These are phyloP conservation scores for Clarias gariepinus DNA, from an alignment of 2,113 vertebrate species.

Conservation along the genomic window DNA sequence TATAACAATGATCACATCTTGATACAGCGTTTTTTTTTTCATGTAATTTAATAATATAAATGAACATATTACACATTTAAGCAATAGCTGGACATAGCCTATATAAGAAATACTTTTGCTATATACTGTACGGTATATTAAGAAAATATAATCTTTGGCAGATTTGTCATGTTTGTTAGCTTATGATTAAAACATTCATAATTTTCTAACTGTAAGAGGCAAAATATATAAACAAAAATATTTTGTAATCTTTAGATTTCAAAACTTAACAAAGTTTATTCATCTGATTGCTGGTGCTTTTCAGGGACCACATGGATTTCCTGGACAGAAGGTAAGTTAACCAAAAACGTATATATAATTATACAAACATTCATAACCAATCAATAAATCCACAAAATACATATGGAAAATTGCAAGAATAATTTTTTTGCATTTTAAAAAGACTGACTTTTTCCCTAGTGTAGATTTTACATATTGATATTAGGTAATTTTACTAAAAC, in stretches of 20 bases:
- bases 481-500: too few relatives aligned
- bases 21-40: neutral
- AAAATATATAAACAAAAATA: neutral
- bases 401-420: neutral
- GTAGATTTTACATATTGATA: too few relatives aligned
- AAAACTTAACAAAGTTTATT: neutral
- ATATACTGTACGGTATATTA: too few relatives aligned
- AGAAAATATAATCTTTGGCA: neutral
- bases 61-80: neutral
- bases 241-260: neutral
- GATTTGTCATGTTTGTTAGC: neutral
- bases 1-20: neutral
- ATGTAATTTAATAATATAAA: too few relatives aligned
- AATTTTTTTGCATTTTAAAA: too few relatives aligned
- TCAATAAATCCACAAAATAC: neutral
- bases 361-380: neutral
- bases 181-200: neutral
- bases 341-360: neutral
- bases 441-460: too few relatives aligned
- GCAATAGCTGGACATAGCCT: neutral
- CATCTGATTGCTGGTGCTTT: conserved; percentile 56
- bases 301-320: conserved; percentile 94
- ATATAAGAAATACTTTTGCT: neutral
- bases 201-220: neutral
- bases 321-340: conserved; percentile 90